A percentile compares a stretch with the other conserved stretches of the same genome.
These are phyloP conservation scores for Erpornis zantholeuca DNA, from an alignment of 2,113 vertebrate genomes.

Conservation along the genomic window DNA sequence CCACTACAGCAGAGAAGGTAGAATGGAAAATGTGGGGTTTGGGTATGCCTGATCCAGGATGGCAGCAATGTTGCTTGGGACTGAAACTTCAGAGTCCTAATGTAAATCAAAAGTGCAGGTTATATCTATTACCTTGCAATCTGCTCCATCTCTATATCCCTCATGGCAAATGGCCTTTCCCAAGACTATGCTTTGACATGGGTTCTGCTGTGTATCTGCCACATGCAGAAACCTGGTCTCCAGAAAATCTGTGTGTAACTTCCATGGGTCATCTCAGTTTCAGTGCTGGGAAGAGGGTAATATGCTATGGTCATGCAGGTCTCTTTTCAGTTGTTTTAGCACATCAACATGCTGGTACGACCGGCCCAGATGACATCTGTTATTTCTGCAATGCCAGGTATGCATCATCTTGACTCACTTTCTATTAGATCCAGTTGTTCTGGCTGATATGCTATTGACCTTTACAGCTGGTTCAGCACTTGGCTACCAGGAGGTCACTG, in stretches of 20 bases:
- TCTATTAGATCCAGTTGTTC: constrained; percentile 57
- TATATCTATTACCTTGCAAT: neutral
- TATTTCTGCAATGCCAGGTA: constrained; percentile 11
- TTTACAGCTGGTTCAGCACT: constrained; percentile 18
- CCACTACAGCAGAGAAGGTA: neutral
- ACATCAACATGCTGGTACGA: neutral
- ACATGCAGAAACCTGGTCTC: neutral
- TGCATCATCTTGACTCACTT: neutral
- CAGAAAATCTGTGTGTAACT: neutral
- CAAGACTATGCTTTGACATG: neutral
- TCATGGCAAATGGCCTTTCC: neutral
- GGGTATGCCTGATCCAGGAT: neutral
- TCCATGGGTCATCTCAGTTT: neutral
- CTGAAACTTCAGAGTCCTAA: neutral
- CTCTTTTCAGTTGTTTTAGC: constrained; percentile 21
- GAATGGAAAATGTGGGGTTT: neutral
- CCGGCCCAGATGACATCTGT: neutral
- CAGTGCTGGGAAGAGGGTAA: neutral
- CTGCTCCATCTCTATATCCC: neutral
- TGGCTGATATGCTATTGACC: constrained; percentile 9
- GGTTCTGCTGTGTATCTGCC: neutral
- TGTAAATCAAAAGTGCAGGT: accelerated
- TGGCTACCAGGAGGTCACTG: neutral
- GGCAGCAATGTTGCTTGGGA: neutral
- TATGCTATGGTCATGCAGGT: neutral